phyloP scores from a whole-genome alignment of 2,888 invertebrate species.

The Clitarchus hookeri region DNA sequence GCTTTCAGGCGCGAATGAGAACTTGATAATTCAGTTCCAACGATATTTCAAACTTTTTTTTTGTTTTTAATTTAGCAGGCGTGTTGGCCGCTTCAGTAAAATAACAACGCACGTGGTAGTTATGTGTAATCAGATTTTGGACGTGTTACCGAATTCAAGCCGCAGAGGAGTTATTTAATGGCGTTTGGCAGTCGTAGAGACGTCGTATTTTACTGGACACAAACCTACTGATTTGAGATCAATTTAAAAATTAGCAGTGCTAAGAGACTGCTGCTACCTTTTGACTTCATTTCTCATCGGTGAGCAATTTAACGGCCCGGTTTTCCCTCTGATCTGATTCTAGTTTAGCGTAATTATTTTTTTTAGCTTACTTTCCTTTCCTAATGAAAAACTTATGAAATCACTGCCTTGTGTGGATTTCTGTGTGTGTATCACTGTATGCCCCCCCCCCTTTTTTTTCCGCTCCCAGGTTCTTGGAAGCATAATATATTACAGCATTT shows the following conservation, averaged over 20 bases:
- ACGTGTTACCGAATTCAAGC: background rate
- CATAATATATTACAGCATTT: too few species aligned
- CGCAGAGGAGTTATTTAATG: background rate
- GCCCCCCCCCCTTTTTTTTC: too few species aligned
- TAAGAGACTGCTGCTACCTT: background rate
- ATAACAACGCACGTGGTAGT: conserved; percentile 4
- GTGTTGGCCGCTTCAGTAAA: background rate
- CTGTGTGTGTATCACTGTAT: too few species aligned
- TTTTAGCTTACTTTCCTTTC: too few species aligned
- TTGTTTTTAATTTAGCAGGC: background rate
- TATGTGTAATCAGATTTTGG: background rate
- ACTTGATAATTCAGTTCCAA: background rate
- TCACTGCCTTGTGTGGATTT: too few species aligned
- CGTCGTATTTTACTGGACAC: background rate
- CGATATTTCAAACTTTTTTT: background rate
- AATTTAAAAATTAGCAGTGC: background rate
- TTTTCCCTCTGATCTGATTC: too few species aligned
- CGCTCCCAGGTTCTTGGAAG: too few species aligned
- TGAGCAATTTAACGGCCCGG: background rate
- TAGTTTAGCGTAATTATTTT: too few species aligned
- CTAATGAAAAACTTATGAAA: too few species aligned
- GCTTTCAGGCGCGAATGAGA: background rate
- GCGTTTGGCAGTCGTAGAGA: background rate
- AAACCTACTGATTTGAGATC: background rate
- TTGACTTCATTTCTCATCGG: background rate